These are phyloP conservation scores for Mustelus asterias DNA, from an alignment of 2,113 vertebrate genomes.

Conservation along the genomic window DNA sequence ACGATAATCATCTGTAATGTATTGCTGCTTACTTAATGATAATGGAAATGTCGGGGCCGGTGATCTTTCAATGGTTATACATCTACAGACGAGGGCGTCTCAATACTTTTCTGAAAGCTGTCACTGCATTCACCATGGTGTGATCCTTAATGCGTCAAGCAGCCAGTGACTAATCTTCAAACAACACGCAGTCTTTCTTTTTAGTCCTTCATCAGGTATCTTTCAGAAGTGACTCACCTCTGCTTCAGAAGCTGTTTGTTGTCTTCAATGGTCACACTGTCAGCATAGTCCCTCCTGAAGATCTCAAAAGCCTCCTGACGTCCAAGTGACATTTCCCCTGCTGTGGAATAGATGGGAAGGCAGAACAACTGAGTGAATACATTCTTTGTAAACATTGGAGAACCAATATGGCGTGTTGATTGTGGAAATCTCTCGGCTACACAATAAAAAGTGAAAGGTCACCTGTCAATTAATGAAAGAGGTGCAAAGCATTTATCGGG, in stretches of 20 bases:
- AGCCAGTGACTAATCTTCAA: not conserved
- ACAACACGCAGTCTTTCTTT: not conserved
- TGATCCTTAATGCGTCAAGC: not conserved
- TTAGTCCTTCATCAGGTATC: not conserved
- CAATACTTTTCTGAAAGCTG: not conserved
- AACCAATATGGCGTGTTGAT: not conserved
- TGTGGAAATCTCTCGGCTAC: not conserved
- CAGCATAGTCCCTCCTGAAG: constrained; percentile 71
- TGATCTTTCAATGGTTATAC: not conserved
- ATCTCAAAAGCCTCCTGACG: constrained; percentile 82
- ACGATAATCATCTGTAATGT: not conserved
- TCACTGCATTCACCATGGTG: not conserved
- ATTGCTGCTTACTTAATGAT: not conserved
- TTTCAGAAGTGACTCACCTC: constrained; percentile 59
- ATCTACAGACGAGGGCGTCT: not conserved
- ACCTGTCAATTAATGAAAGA: not conserved
- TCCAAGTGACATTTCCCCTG: constrained; percentile 65
- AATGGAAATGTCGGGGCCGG: not conserved
- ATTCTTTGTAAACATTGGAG: not conserved
- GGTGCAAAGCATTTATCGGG: not conserved
- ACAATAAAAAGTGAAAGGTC: not conserved
- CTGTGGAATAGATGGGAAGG: constrained; percentile 32
- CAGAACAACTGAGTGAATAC: not conserved
- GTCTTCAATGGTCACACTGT: constrained; percentile 70
- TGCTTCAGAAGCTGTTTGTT: constrained; percentile 76